Percentiles rank a stretch among this genome's conserved stretches.
phyloP scores from a whole-genome alignment of 2,113 vertebrate genomes.

The Eira barbara region DNA sequence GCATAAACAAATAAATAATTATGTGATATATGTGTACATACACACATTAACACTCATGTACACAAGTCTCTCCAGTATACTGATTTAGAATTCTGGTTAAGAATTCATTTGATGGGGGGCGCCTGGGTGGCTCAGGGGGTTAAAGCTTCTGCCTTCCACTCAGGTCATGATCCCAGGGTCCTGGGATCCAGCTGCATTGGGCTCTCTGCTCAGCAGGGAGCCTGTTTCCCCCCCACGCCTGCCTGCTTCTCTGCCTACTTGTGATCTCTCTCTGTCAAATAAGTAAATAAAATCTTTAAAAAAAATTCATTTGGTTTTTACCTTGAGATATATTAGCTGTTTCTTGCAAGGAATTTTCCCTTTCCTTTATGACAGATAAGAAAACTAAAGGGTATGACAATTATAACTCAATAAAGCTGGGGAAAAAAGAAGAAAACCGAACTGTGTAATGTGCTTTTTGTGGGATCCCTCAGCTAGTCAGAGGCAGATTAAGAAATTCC shows the following conservation, averaged over 20 bases:
- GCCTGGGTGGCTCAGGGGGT: too few species aligned
- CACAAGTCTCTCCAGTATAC: background rate
- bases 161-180: too few species aligned
- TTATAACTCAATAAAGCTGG: background rate
- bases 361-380: background rate
- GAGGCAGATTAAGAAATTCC: conserved; percentile 1
- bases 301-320: background rate
- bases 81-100: conserved; percentile 37
- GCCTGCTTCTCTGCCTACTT: too few species aligned
- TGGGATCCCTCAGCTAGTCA: background rate
- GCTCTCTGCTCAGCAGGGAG: too few species aligned
- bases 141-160: too few species aligned
- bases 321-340: background rate
- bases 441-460: background rate
- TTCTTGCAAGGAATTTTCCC: conserved; percentile 25
- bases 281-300: too few species aligned
- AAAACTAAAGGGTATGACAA: background rate
- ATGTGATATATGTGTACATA: background rate
- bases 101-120: background rate
- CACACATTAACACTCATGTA: background rate
- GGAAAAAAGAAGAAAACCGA: background rate
- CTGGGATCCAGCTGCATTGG: too few species aligned
- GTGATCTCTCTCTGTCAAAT: too few species aligned
- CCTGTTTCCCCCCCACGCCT: too few species aligned
- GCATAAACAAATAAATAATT: background rate